Percentiles rank a stretch among this genome's conserved stretches.
phyloP scores from a whole-genome alignment of 2,888 invertebrate species.

The Eristalis intricaria region DNA sequence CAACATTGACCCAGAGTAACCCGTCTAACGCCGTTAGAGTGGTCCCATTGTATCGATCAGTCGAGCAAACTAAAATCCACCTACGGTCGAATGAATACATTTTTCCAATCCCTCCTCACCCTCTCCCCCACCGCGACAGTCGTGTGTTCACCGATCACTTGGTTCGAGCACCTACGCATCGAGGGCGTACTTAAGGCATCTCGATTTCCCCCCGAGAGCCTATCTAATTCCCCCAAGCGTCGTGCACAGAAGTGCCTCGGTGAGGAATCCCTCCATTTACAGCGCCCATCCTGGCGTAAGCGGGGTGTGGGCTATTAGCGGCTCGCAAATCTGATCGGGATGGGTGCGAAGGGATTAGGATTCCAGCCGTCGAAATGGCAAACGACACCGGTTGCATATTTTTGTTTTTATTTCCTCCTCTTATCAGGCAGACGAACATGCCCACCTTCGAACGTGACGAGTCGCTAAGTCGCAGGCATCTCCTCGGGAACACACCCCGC shows the following conservation, averaged over 20 bases:
- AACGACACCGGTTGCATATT: not conserved
- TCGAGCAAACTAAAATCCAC: conserved; percentile 53
- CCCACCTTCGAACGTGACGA: not conserved
- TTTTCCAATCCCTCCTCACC: not conserved
- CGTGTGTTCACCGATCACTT: not conserved
- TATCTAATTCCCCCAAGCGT: not conserved
- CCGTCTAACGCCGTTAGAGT: conserved; percentile 30
- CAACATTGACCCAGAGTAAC: conserved; percentile 57
- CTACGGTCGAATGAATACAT: conserved; percentile 37
- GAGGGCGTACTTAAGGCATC: not conserved
- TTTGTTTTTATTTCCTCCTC: not conserved
- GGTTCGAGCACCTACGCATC: not conserved
- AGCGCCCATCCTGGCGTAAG: not conserved
- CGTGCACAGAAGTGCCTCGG: not conserved
- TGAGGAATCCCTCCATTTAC: not conserved
- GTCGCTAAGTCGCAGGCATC: not conserved
- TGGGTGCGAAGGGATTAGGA: not conserved
- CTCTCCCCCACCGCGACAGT: not conserved
- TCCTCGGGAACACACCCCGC: not conserved
- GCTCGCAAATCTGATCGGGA: not conserved
- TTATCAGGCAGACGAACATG: not conserved
- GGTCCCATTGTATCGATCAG: conserved; percentile 58
- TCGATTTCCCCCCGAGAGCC: not conserved
- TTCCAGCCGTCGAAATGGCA: not conserved
- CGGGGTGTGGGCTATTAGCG: not conserved